phyloP scores from a whole-genome alignment of 2,113 vertebrate genomes.

The Elachura formosa region DNA sequence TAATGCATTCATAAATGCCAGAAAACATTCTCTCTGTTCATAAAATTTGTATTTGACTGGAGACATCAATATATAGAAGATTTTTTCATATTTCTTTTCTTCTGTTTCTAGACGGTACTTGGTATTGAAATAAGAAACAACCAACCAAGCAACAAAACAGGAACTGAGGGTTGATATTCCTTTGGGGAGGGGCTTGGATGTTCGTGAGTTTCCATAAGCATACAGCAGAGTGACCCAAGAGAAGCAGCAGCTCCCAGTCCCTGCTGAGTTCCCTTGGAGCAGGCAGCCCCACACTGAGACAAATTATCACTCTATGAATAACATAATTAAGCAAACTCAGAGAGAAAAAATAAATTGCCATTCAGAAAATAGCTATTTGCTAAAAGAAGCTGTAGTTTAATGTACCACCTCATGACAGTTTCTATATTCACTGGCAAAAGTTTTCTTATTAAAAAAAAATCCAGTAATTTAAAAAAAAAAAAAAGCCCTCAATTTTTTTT shows the following conservation, averaged over 20 bases:
- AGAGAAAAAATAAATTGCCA: conserved; percentile 14
- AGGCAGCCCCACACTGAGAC: background rate
- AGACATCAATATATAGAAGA: background rate
- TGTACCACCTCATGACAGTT: background rate
- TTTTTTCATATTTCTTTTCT: background rate
- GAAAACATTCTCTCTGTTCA: background rate
- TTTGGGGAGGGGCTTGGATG: background rate
- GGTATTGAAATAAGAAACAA: background rate
- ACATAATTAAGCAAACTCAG: conserved; percentile 36
- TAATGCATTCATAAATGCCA: background rate
- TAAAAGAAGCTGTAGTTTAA: background rate
- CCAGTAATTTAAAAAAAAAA: background rate
- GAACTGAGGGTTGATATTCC: background rate
- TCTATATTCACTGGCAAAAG: background rate
- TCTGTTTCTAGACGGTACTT: background rate
- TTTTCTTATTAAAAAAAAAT: background rate
- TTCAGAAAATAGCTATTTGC: conserved; percentile 10
- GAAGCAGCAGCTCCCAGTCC: background rate
- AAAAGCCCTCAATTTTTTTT: background rate
- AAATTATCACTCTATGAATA: conserved; percentile 49
- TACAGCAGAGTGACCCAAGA: background rate
- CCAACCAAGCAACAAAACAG: background rate
- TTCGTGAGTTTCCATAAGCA: background rate
- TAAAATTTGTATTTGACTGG: background rate
- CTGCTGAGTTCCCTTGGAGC: background rate